These are phyloP conservation scores for Xerus inauris DNA, from an alignment of 2,113 vertebrate genomes.

Conservation along the genomic window DNA sequence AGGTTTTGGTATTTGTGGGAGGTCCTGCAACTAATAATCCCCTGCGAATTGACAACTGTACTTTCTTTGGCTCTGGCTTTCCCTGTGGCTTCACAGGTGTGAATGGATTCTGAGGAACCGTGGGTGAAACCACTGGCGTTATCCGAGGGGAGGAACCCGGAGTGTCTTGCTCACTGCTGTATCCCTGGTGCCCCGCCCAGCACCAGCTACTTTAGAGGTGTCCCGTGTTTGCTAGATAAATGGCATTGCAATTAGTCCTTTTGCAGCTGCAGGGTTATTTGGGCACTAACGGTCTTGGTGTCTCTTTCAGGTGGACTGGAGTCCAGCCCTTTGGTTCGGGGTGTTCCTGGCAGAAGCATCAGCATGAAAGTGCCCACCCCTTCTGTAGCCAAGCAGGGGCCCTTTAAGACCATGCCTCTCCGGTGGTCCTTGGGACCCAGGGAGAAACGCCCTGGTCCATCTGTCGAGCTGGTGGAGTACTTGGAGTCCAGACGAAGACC, in stretches of 20 bases:
- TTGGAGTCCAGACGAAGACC: conserved; percentile 92
- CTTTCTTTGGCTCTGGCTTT: background rate
- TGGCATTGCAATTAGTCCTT: fast-evolving
- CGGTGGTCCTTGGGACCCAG: conserved; percentile 90
- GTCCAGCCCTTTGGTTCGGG: conserved; percentile 84
- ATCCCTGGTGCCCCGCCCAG: background rate
- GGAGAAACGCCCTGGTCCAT: conserved; percentile 81
- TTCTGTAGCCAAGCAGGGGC: conserved; percentile 82
- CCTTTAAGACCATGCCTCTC: conserved; percentile 87
- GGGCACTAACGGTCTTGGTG: background rate
- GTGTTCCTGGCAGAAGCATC: conserved; percentile 87
- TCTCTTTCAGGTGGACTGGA: conserved; percentile 86
- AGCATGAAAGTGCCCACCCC: conserved; percentile 88
- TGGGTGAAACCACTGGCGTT: background rate
- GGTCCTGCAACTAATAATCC: background rate
- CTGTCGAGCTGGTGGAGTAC: conserved; percentile 92
- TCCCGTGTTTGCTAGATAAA: background rate
- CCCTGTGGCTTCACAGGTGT: background rate
- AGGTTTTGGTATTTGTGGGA: background rate
- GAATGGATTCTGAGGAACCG: too few relatives aligned
- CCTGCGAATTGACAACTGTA: background rate
- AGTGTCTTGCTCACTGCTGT: background rate
- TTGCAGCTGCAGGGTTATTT: background rate
- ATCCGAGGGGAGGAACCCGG: background rate
- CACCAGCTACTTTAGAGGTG: fast-evolving